Conservation (phyloP, 30 jellyfish, hydroid and myxozoan species). For the Cassiopea andromeda region DNA sequence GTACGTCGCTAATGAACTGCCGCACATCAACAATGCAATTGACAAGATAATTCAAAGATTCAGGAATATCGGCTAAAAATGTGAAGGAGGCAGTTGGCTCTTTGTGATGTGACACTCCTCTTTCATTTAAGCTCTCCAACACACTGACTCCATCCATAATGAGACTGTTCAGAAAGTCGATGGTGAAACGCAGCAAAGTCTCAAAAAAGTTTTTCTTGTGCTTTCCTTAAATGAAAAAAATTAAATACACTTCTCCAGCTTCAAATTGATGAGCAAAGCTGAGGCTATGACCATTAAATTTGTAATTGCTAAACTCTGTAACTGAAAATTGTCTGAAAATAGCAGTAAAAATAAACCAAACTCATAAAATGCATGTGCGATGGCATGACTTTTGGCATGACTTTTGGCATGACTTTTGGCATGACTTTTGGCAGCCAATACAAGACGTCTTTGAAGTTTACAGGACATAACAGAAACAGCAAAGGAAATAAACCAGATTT, state of each 20-base stretch:
- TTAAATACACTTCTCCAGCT: neutral
- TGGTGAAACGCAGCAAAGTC: slow-evolving; percentile 72
- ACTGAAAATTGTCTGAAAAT: too few relatives aligned
- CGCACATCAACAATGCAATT: slow-evolving; percentile 65
- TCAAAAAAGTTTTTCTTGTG: slow-evolving; percentile 89
- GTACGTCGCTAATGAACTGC: slow-evolving; percentile 51
- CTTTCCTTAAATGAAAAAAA: slow-evolving; percentile 49
- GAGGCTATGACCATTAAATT: too few relatives aligned
- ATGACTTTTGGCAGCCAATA: too few relatives aligned
- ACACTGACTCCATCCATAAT: slow-evolving; percentile 83
- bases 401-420: too few relatives aligned
- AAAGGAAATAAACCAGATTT: too few relatives aligned
- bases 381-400: too few relatives aligned
- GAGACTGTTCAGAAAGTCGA: slow-evolving; percentile 72
- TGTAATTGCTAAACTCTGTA: too few relatives aligned
- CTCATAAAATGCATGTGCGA: too few relatives aligned
- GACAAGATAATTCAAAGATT: slow-evolving; percentile 67
- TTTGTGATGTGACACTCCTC: neutral
- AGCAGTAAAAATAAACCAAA: too few relatives aligned
- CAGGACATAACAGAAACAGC: too few relatives aligned
- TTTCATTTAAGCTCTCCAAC: slow-evolving; percentile 1
- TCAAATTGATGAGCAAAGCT: too few relatives aligned
- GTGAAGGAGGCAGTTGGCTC: slow-evolving; percentile 18
- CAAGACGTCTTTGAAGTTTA: too few relatives aligned
- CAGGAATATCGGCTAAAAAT: slow-evolving; percentile 77